Base-by-base conservation (phyloP, 2,888 invertebrate genomes). In the Schizotus pectinicornis region DNA sequence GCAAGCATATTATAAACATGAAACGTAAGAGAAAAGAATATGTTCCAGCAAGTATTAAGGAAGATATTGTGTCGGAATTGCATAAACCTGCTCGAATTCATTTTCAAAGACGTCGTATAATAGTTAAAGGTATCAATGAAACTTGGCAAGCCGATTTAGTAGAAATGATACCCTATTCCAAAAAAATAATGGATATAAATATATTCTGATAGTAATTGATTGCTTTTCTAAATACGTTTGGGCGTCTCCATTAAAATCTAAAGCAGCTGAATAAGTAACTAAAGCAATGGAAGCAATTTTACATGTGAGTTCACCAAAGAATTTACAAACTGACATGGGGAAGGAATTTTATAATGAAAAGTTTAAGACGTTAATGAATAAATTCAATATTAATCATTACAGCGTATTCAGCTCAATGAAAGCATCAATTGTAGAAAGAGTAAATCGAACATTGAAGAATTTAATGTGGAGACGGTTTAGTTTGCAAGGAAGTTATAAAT, bases 111-210 rank as follows among this genome's bases (percentile, higher is more conserved):
- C 61, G 77, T 45, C 54, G 62, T 41, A 73, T 74, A 12, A 63
- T 75, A 9, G 67, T 74, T 31, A 74, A 74, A 59, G 76, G 71
- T 39, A 63, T 78, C 6, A 70, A 76, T 68, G 76, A 79, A 51
- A 60, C 75, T 11, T 77, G 74, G 76, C 78, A 79, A 69, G 74
- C 74, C 22, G 78, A 79, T 70, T 67, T 79, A 9, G 76, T 73
- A 14, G 72, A 73, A 53, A 72, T 76, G 71, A 59, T 56, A 22
- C 48, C 59, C 6, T 71, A 68, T 69, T 41, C 72, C 9, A 57
- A 49, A 33, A 59, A 14, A 76, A 74, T 51, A 72, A 68, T 37
- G 68, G 67, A 5, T 70, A 57, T 52, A 69, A 67, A 54, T 75
- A 69, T 55, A 47, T 75, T 14, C 54, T 77, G 39, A 69, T 70